Percentiles rank a stretch among this genome's conserved stretches.
Evolutionary conservation across 2,888 invertebrate species (phyloP).

Genomic region (Volucella zonaria): DNA sequence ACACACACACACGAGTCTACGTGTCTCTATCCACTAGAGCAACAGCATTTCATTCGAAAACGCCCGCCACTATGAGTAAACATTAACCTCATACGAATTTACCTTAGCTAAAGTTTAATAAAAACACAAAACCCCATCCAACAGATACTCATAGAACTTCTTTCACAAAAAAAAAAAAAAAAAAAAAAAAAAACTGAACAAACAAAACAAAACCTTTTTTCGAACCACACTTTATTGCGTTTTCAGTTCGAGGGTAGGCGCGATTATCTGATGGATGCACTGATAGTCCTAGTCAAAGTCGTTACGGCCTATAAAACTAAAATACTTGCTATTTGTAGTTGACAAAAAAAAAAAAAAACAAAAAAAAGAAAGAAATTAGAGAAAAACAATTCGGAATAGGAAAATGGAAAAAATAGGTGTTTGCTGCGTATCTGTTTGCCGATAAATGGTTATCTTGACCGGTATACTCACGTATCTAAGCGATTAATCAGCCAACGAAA

Average conservation of each 20-base stretch:
- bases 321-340: slow-evolving; percentile 12
- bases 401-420: no score
- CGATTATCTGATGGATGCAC: background rate
- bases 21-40: slow-evolving; percentile 1
- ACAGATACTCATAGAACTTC: background rate
- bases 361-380: no score
- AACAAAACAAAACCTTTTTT: slow-evolving; percentile 26
- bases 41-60: background rate
- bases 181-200: slow-evolving; percentile 26
- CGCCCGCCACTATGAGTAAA: background rate
- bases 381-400: no score
- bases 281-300: background rate
- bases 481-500: slow-evolving; percentile 56
- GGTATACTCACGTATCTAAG: slow-evolving; percentile 44
- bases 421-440: slow-evolving; percentile 24
- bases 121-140: slow-evolving; percentile 8
- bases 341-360: slow-evolving; percentile 10
- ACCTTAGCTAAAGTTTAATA: slow-evolving; percentile 38
- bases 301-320: slow-evolving; percentile 11
- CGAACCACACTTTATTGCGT: slow-evolving; percentile 10
- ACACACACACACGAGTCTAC: background rate
- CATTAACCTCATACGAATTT: slow-evolving; percentile 1
- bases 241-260: background rate
- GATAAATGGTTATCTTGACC: slow-evolving; percentile 59
- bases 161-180: background rate